These are phyloP conservation scores for Thalassoma bifasciatum DNA, from an alignment of 2,113 vertebrate species.

Conservation along the genomic window DNA sequence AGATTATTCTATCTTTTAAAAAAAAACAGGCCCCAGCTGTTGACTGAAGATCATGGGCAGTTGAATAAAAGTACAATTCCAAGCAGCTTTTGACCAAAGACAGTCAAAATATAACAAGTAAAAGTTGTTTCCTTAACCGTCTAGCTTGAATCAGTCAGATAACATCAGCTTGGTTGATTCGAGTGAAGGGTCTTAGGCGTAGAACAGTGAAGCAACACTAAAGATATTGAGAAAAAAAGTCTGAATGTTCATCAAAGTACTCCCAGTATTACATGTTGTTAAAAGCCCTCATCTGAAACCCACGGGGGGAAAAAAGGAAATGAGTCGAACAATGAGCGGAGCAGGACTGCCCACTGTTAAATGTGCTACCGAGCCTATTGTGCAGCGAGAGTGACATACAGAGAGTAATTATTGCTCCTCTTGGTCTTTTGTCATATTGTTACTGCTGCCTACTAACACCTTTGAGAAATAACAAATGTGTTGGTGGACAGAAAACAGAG, in stretches of 20 bases:
- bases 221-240: background rate
- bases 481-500: constrained; percentile 42
- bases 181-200: constrained; percentile 7
- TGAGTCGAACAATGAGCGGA: constrained; percentile 14
- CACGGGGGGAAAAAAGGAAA: constrained; percentile 14
- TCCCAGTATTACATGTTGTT: constrained; percentile 2
- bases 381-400: constrained; percentile 36
- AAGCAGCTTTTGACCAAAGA: constrained; percentile 26
- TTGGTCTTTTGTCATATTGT: constrained; percentile 57
- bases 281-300: constrained; percentile 3
- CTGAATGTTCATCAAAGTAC: constrained; percentile 1
- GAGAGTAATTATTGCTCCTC: constrained; percentile 50
- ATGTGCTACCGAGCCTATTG: constrained; percentile 12
- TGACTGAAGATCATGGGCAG: constrained; percentile 40
- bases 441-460: constrained; percentile 37
- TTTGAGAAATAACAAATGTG: constrained; percentile 56
- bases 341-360: constrained; percentile 21
- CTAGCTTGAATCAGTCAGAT: constrained; percentile 9
- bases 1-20: constrained; percentile 60
- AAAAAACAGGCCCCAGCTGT: constrained; percentile 44
- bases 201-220: background rate
- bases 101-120: constrained; percentile 25
- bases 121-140: constrained; percentile 38
- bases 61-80: constrained; percentile 34
- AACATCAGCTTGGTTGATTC: background rate